Evolutionary conservation across 2,888 invertebrate species (phyloP), one percentile per base, ranked within the genome.

Genomic region (Clostera curtula): DNA sequence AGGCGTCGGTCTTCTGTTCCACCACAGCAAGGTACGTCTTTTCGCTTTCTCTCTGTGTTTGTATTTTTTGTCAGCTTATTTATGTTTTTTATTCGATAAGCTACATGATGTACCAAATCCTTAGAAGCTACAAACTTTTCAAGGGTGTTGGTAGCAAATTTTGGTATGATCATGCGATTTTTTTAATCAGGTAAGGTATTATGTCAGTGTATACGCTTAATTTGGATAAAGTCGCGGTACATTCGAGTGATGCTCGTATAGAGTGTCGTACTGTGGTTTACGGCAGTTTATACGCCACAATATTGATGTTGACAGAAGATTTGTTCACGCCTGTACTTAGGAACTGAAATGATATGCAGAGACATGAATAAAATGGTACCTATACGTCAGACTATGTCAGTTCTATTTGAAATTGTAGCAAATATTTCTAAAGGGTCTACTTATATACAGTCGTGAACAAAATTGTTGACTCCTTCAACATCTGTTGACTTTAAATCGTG

Each of bases 1-100:
- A 84, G 99, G 99, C 64, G 97, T 99, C 60, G 97, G 97, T 55
- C 91, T 99, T 52, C 93, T 98, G 60, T 98, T 99, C 87, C 97
- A 97, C 58, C 97, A 97, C 83, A 97, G 97, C 91, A 98, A 99
- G 97, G 98, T 98, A 91, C 75, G 71, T 65, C 40, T 34, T 41
- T 45, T 37, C 34, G 52, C 55, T 63, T 63, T 36, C 33, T 40
- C 14, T 48, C 27, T 32, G 24, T 54, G 39, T 58, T 53, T 44
- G 42, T 54, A 50, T 68, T 73, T n/a, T 74, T 67, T 69, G 71
- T 82, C 68, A 56, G 79, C 77, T 82, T 84, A 49, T 69, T 65
- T 59, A 59, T 71, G 67, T 69, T 52, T 61, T 57, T 50, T 53
- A 53, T 35, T 34, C 30, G 23, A 40, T 34, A 49, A 42, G 27